A percentile compares a stretch with the other conserved stretches of the same genome.
Conservation (phyloP, 2,113 vertebrate species). For the Acinonyx jubatus region DNA sequence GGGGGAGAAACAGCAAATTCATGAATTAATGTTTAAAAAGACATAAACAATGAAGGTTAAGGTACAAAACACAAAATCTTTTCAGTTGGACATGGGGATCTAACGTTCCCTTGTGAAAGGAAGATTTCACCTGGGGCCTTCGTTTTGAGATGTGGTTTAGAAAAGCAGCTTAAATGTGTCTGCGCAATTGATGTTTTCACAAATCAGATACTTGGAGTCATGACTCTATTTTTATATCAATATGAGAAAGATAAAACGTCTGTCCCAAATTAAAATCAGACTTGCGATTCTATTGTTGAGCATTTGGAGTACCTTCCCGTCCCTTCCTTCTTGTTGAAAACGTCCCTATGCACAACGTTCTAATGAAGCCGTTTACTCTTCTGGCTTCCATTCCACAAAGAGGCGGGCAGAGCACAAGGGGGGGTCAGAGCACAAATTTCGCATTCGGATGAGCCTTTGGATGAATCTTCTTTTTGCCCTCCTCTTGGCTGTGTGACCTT, state of each 20-base stretch:
- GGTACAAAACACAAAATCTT: neutral
- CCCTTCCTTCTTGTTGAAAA: constrained; percentile 32
- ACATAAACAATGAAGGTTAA: constrained; percentile 13
- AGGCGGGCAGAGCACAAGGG: neutral
- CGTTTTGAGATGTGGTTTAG: neutral
- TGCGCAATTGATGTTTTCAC: constrained; percentile 10
- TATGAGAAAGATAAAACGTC: constrained; percentile 3
- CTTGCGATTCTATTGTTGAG: constrained; percentile 32
- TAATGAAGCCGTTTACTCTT: neutral
- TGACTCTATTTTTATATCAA: neutral
- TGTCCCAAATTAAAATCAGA: constrained; percentile 48
- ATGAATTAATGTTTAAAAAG: constrained; percentile 31
- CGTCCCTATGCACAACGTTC: neutral
- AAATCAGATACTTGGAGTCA: neutral
- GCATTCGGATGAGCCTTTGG: neutral
- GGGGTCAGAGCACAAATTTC: neutral
- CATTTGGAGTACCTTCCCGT: neutral
- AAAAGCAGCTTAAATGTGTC: neutral
- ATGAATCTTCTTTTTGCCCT: neutral
- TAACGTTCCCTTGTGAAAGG: constrained; percentile 4
- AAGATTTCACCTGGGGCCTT: neutral
- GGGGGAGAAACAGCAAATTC: constrained; percentile 29
- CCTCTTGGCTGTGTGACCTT: neutral
- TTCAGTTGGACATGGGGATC: neutral
- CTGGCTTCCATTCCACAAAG: neutral